phyloP scores from a whole-genome alignment of 1,140 invertebrate species.

The Atopsyche davidsoni region DNA sequence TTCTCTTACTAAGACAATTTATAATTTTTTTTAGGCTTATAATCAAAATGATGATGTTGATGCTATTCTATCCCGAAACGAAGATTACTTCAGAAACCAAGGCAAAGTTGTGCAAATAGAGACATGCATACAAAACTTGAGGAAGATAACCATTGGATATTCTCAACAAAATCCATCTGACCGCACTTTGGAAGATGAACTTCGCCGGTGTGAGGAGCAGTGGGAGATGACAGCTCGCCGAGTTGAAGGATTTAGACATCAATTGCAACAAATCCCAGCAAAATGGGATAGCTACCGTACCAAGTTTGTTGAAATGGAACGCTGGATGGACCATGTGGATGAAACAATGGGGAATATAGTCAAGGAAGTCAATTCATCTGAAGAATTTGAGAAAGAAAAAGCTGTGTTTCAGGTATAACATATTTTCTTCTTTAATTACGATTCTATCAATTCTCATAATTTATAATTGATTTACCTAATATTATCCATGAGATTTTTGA shows the following conservation, averaged over 20 bases:
- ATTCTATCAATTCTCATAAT: too few species aligned
- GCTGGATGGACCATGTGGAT: slow-evolving; percentile 88
- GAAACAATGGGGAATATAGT: slow-evolving; percentile 73
- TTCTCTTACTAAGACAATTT: slow-evolving; percentile 3
- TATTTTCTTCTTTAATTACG: too few species aligned
- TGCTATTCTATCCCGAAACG: slow-evolving; percentile 69
- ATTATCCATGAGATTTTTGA: too few species aligned
- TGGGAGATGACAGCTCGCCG: slow-evolving; percentile 68
- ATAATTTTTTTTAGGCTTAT: slow-evolving; percentile 50
- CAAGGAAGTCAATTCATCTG: slow-evolving; percentile 73
- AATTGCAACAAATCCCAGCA: slow-evolving; percentile 80
- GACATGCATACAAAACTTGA: slow-evolving; percentile 67
- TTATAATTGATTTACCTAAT: too few species aligned
- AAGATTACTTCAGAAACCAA: slow-evolving; percentile 66
- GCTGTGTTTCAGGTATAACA: slow-evolving; percentile 86
- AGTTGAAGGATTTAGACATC: slow-evolving; percentile 65
- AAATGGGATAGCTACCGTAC: slow-evolving; percentile 82
- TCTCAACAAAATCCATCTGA: slow-evolving; percentile 60
- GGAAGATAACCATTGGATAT: slow-evolving; percentile 61
- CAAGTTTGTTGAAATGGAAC: slow-evolving; percentile 78
- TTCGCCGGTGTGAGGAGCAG: slow-evolving; percentile 60
- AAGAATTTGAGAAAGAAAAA: slow-evolving; percentile 86
- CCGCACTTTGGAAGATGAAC: slow-evolving; percentile 55
- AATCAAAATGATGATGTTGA: slow-evolving; percentile 79
- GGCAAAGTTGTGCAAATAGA: slow-evolving; percentile 65